Evolutionary conservation across 2,797 vertebrate genomes (phyloP).

Genomic region (Halcyon chelicuti): DNA sequence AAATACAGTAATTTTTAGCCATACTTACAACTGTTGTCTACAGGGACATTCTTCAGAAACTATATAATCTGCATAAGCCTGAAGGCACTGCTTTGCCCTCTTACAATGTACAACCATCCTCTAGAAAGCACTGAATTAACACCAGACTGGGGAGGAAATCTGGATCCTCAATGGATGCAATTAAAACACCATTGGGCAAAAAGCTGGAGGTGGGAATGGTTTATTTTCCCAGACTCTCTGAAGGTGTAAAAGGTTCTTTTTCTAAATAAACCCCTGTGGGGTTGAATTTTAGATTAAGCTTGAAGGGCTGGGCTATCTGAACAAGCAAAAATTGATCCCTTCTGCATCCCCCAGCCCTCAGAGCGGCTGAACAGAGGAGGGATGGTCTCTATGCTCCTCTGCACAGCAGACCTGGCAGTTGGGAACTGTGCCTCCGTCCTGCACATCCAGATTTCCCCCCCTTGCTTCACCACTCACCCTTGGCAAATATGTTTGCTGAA

Average conservation of each 20-base stretch:
- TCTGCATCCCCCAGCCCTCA: neutral
- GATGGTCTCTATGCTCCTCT: neutral
- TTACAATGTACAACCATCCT: neutral
- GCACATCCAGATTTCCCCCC: neutral
- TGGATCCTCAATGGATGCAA: neutral
- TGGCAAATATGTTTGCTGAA: neutral
- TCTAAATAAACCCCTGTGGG: neutral
- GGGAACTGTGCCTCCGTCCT: accelerated
- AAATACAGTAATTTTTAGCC: neutral
- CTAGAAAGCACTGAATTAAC: neutral
- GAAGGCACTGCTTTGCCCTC: neutral
- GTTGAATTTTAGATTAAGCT: neutral
- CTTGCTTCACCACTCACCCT: neutral
- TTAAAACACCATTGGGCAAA: neutral
- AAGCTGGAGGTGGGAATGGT: neutral
- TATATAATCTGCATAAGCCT: neutral
- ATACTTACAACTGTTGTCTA: neutral
- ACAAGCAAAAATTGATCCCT: neutral
- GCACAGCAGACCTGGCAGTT: neutral
- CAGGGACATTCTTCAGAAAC: neutral
- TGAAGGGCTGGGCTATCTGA: neutral
- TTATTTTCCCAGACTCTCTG: neutral
- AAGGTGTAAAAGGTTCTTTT: neutral
- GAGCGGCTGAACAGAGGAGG: accelerated
- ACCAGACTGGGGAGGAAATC: neutral